Conservation (phyloP, 1,140 invertebrate genomes). For the Agrypnia vestita region DNA sequence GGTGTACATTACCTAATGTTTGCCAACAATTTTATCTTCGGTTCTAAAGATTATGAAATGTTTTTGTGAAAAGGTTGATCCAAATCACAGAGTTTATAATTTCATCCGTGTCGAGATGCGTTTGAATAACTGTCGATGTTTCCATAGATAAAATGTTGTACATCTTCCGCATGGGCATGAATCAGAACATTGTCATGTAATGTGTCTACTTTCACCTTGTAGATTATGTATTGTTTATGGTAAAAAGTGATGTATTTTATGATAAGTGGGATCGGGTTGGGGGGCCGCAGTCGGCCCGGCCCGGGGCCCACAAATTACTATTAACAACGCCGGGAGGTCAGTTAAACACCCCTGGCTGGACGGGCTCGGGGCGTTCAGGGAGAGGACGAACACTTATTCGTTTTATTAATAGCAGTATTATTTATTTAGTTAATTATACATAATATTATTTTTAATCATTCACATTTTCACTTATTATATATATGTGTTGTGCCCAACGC, state of each 20-base stretch:
- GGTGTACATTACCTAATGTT: too few relatives aligned
- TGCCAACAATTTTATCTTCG: too few relatives aligned
- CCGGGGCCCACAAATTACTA: conserved; percentile 43
- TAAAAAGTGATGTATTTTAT: conserved; percentile 35
- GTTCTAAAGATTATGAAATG: too few relatives aligned
- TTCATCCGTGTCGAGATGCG: too few relatives aligned
- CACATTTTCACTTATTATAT: too few relatives aligned
- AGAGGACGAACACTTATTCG: background rate
- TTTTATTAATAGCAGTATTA: too few relatives aligned
- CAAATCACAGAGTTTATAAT: too few relatives aligned
- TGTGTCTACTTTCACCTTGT: conserved; percentile 22
- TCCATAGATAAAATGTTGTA: conserved; percentile 18
- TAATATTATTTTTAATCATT: too few relatives aligned
- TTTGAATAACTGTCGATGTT: too few relatives aligned
- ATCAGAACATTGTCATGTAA: conserved; percentile 27
- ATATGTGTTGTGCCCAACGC: too few relatives aligned
- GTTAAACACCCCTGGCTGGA: conserved; percentile 27
- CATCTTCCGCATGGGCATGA: background rate
- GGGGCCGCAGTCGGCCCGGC: conserved; percentile 4
- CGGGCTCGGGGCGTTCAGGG: background rate
- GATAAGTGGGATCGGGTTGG: conserved; percentile 33
- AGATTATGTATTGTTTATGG: conserved; percentile 29
- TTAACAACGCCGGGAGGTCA: conserved; percentile 34
- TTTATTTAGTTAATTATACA: too few relatives aligned
- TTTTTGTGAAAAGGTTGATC: too few relatives aligned